These are phyloP conservation scores for Capitella teleta DNA, from an alignment of 1,140 invertebrate genomes.

Conservation along the genomic window DNA sequence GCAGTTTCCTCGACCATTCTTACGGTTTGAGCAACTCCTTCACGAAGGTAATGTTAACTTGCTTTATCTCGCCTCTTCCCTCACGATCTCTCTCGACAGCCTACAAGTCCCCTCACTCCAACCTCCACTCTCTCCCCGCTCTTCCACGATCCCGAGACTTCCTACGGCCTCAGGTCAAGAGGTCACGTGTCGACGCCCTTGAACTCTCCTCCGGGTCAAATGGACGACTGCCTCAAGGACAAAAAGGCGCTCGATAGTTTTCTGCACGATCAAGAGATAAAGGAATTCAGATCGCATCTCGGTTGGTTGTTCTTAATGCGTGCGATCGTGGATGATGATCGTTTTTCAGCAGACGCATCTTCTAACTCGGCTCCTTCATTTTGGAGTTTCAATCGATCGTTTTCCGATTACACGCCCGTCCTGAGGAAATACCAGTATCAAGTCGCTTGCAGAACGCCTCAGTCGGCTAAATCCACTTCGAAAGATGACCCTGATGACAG, in stretches of 20 bases:
- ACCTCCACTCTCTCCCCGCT: not conserved
- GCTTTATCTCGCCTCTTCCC: no score
- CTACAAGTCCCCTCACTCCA: not conserved
- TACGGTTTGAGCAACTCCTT: no score
- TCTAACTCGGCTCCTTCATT: slow-evolving; percentile 19
- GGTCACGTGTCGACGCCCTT: not conserved
- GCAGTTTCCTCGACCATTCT: no score
- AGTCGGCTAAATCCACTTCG: slow-evolving; percentile 17
- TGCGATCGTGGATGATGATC: not conserved
- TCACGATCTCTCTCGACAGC: not conserved
- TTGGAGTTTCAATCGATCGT: slow-evolving; percentile 26
- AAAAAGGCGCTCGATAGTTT: slow-evolving; percentile 19
- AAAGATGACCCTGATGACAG: slow-evolving; percentile 21
- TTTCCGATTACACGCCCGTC: slow-evolving; percentile 28
- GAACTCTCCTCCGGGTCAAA: slow-evolving; percentile 7
- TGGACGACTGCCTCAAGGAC: slow-evolving; percentile 22
- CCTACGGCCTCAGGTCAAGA: not conserved
- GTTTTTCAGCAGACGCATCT: slow-evolving; percentile 3
- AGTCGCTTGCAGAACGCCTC: slow-evolving; percentile 24
- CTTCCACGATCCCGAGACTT: slow-evolving; percentile 2
- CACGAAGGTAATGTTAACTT: no score
- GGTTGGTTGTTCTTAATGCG: slow-evolving; percentile 15
- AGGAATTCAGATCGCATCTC: slow-evolving; percentile 19
- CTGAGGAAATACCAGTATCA: slow-evolving; percentile 36
- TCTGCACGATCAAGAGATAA: slow-evolving; percentile 25